Percentiles rank a stretch among this genome's conserved stretches.
These are phyloP conservation scores for Blastobasis adustella DNA, from an alignment of 2,888 invertebrate genomes.

Conservation along the genomic window DNA sequence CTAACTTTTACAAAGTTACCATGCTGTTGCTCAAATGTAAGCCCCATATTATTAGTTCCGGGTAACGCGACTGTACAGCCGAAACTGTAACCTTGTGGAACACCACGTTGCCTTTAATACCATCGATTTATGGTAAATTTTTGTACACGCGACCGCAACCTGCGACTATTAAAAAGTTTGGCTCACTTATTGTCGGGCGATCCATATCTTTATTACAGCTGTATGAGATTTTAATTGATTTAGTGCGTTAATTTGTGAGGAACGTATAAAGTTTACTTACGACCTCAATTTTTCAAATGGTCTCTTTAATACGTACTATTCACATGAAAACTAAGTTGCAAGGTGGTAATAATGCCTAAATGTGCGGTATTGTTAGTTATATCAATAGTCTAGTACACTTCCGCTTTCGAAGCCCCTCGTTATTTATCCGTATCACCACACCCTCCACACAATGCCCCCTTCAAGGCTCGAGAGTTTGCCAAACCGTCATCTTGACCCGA, in stretches of 20 bases:
- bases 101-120: slow-evolving; percentile 7
- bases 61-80: too few species aligned
- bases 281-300: neutral
- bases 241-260: neutral
- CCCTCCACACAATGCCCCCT: neutral
- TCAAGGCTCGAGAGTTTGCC: slow-evolving; percentile 3
- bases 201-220: slow-evolving; percentile 23
- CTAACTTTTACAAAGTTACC: neutral
- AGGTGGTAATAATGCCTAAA: neutral
- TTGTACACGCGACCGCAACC: slow-evolving; percentile 1
- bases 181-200: slow-evolving; percentile 21
- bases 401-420: neutral
- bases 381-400: neutral
- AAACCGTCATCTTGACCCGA: slow-evolving; percentile 6
- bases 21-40: too few species aligned
- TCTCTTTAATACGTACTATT: neutral
- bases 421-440: neutral
- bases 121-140: slow-evolving; percentile 18
- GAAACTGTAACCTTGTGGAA: neutral
- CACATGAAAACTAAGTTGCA: neutral
- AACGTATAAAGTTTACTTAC: neutral
- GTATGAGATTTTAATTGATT: slow-evolving; percentile 2
- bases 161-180: slow-evolving; percentile 1
- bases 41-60: too few species aligned
- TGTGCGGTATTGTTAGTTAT: neutral